phyloP scores from a whole-genome alignment of 2,797 vertebrate species.

The Podarcis lilfordi region DNA sequence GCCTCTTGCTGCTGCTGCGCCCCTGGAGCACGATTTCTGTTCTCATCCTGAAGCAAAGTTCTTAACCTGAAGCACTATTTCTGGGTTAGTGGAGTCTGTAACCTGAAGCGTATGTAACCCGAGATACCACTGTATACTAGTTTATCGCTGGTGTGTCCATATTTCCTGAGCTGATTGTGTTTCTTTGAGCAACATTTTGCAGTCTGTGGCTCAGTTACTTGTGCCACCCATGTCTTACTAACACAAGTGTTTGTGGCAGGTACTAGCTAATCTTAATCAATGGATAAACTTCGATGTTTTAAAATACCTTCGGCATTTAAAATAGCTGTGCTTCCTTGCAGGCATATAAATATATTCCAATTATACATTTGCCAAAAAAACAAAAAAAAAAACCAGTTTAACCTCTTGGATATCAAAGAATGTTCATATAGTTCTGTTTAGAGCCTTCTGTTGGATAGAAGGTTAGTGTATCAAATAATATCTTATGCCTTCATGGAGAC shows the following conservation, averaged over 20 bases:
- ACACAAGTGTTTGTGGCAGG: not conserved
- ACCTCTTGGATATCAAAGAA: accelerated
- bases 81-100: too few species aligned
- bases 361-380: not conserved
- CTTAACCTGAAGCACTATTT: too few species aligned
- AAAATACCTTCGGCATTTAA: slow-evolving; percentile 15
- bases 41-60: too few species aligned
- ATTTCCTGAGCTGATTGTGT: not conserved
- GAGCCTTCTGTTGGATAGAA: not conserved
- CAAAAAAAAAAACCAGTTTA: not conserved
- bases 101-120: too few species aligned
- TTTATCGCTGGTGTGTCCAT: not conserved
- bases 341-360: not conserved
- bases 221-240: not conserved
- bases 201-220: not conserved
- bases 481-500: not conserved
- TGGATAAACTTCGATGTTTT: not conserved
- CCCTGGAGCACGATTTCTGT: too few species aligned
- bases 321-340: not conserved
- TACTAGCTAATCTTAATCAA: not conserved
- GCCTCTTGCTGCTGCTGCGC: too few species aligned
- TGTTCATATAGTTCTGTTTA: not conserved
- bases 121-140: not conserved
- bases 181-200: not conserved
- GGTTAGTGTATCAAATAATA: not conserved